These are phyloP conservation scores for Smithornis capensis DNA, from an alignment of 2,113 vertebrate genomes.

Conservation along the genomic window DNA sequence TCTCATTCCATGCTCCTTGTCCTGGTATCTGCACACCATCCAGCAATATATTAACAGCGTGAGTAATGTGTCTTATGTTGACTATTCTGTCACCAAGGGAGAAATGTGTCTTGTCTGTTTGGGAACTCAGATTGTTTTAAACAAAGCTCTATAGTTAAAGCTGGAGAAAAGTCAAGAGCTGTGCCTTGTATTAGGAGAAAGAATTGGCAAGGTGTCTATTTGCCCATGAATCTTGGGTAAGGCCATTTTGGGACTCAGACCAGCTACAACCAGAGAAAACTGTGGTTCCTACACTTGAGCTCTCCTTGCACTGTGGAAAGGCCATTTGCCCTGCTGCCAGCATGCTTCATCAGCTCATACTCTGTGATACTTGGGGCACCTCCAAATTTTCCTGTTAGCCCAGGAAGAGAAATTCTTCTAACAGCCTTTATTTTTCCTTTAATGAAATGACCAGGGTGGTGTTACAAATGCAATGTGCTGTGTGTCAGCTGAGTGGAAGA, in stretches of 20 bases:
- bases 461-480: background rate
- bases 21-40: slow-evolving; percentile 43
- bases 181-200: background rate
- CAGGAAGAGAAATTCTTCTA: background rate
- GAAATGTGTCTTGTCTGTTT: slow-evolving; percentile 21
- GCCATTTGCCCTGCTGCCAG: background rate
- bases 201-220: background rate
- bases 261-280: background rate
- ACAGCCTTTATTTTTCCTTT: background rate
- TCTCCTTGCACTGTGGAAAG: background rate
- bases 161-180: slow-evolving; percentile 17
- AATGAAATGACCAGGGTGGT: background rate
- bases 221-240: background rate
- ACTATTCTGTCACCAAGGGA: slow-evolving; percentile 36
- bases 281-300: background rate
- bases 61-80: slow-evolving; percentile 30
- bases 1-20: slow-evolving; percentile 43
- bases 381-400: background rate
- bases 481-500: background rate
- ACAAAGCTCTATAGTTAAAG: background rate
- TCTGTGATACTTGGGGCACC: background rate
- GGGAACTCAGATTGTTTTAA: background rate
- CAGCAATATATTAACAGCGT: slow-evolving; percentile 3
- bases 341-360: background rate
- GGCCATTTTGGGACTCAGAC: background rate